Conservation (phyloP, 92 coral and sea anemone species). For the Zoanthus gigantus region DNA sequence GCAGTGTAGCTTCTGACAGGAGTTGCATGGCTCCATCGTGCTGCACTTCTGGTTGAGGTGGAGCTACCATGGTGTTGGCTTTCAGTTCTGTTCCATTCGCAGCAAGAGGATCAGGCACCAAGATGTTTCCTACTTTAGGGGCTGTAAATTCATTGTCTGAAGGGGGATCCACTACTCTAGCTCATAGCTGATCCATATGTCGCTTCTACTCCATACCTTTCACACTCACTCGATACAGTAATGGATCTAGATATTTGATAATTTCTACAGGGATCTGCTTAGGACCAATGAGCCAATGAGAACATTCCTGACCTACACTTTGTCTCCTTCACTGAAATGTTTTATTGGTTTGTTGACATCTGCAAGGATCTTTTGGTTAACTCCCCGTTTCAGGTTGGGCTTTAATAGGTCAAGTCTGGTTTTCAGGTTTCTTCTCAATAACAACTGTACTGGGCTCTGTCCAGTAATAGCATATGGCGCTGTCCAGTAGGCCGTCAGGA, state of each 20-base stretch:
- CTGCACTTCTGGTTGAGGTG: conserved; percentile 32
- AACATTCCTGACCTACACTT: conserved; percentile 22
- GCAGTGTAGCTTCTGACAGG: conserved; percentile 4
- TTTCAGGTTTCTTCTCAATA: conserved; percentile 46
- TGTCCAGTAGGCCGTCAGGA: conserved; percentile 47
- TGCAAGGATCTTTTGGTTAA: conserved; percentile 43
- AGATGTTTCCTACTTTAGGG: conserved; percentile 6
- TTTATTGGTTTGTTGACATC: conserved; percentile 5
- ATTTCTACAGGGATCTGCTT: conserved; percentile 21
- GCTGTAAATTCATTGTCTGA: background rate
- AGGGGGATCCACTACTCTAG: conserved; percentile 23
- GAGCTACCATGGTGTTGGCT: background rate
- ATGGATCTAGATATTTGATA: conserved; percentile 22
- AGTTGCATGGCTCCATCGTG: background rate
- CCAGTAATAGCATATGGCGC: conserved; percentile 50
- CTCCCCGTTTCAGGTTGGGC: conserved; percentile 44
- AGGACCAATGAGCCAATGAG: background rate
- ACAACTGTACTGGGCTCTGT: conserved; percentile 58
- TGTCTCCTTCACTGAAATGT: conserved; percentile 15
- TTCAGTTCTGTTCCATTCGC: conserved; percentile 16
- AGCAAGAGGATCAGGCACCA: conserved; percentile 14
- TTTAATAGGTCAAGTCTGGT: conserved; percentile 50
- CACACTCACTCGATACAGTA: conserved; percentile 26
- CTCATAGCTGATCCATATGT: conserved; percentile 11
- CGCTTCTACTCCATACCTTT: conserved; percentile 20